Base-by-base conservation (phyloP, 2,797 vertebrate species). In the Petrocephalus schoutedeni region DNA sequence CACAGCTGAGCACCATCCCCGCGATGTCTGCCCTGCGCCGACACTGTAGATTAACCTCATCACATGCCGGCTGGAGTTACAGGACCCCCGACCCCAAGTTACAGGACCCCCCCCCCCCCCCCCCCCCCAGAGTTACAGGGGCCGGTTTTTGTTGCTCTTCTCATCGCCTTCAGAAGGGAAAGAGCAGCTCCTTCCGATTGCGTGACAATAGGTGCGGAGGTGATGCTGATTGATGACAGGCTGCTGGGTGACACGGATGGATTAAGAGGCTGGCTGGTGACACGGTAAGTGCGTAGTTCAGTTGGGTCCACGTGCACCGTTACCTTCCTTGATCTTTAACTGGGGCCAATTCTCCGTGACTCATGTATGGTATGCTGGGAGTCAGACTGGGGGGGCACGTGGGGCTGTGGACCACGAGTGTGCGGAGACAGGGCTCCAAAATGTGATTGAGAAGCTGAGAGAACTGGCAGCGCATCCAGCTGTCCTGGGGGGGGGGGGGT, bases 401-500 rank as follows among this genome's bases (percentile, higher is more conserved):
- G 51, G 19, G 53, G 23, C 51, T 32, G 51, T 6, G 10, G 21
- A 32, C 54, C 0, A 8, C 32, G 28, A 58, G 57, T 36, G 28
- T 53, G 54, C 23, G 56, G 84, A 84, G 56, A 41, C 3, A 1
- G 6, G 28, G 10, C 6, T 36, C 53, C 84, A 41, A 56, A 21
- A 23, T 23, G 21, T 51, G 80, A 59, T 58, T 56, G 84, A 21
- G 84, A 86, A 28, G 56, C 28, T 10, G 84, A 58, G 10, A 10
- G 14, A 57, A 28, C 45, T 41, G 83, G 84, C 84, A 36, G 84
- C 8, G 2, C 45, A 45, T 89, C 86, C 89, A 88, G 84, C 86
- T 49, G 86, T 91, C 92, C 92, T 89, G 88, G 9, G 89, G 41
- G 59, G 41, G 59, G 28, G 41, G 1, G 85, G 87, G 91, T 89